Evolutionary conservation across 2,888 invertebrate species (phyloP).

Genomic region (Pseudococcus jackbeardsleyi): DNA sequence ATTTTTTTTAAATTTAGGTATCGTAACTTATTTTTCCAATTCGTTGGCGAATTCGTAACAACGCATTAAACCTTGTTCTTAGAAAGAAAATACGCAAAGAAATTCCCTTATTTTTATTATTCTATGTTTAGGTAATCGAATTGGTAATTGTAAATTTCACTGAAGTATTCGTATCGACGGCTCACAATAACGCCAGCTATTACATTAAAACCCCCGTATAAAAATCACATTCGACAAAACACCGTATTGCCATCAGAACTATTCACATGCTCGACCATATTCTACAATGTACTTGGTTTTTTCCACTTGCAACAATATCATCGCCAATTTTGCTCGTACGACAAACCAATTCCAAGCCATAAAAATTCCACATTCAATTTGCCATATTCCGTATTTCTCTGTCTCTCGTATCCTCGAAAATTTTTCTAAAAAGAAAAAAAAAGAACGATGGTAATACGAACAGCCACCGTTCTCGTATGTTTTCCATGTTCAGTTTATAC

Average conservation of each 20-base stretch:
- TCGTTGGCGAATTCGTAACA: too few species aligned
- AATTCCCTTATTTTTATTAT: not conserved
- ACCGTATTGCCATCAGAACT: not conserved
- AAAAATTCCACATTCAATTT: constrained; percentile 36
- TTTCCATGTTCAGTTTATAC: not conserved
- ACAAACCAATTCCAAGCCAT: constrained; percentile 20
- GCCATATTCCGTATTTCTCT: not conserved
- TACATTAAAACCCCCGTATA: constrained; percentile 13
- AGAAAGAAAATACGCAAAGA: not conserved
- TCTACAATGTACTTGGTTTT: not conserved
- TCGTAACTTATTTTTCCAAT: too few species aligned
- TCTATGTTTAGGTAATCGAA: not conserved
- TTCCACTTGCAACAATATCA: constrained; percentile 19
- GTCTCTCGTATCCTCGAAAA: not conserved
- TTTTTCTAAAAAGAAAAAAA: constrained; percentile 14
- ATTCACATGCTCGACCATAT: not conserved
- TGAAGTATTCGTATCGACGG: not conserved
- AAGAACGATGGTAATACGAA: not conserved
- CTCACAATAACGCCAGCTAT: not conserved
- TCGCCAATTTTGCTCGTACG: constrained; percentile 21
- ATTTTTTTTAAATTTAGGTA: too few species aligned
- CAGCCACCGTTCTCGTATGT: not conserved
- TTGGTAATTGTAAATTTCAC: not conserved
- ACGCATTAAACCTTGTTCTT: not conserved
- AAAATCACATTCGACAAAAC: constrained; percentile 4